Base-by-base conservation (phyloP, 2,113 vertebrate species). In the Aspiorhynchus laticeps region DNA sequence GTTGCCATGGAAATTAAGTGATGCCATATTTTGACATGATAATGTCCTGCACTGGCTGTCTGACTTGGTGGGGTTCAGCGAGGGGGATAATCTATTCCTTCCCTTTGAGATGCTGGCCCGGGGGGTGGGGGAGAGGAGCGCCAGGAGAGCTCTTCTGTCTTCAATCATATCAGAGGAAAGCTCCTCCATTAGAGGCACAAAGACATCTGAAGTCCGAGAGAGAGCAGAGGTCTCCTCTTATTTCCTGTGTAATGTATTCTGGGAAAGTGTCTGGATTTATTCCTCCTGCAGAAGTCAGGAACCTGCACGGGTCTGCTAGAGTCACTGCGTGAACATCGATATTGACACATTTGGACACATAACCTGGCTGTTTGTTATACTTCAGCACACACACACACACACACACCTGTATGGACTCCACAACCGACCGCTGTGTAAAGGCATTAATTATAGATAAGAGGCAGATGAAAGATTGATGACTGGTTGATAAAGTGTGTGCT, bases 141-240 rank as follows among this genome's bases (percentile, higher is more conserved):
- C 86, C 87, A 83, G 84, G 86, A 87, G 87, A 88, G 85, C 88
- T 88, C 88, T 87, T 89, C 88, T 89, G 88, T 89, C 88, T 89
- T 89, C 88, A 89, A 89, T 89, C 88, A 89, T 89, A 89, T 89
- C 88, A 89, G 87, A 89, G 88, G 84, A 83, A 89, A 90, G 87
- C 89, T 87, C 88, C 89, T 87, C 87, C 89, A 90, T 90, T 90
- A 87, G 87, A 88, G 87, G 71, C 89, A 90, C 89, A 90, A 88
- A 90, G 85, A 87, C 89, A 88, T 87, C 78, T 87, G 87, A 90
- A 90, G 86, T 85, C 78, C 86, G 56, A 87, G 78, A 88, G 87
- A 90, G 87, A 87, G 86, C 84, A 80, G 83, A 88, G 89, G 87
- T 88, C 87, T 87, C 46, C 89, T 86, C 86, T 90, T 84, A 90